phyloP scores from a whole-genome alignment of 2,113 vertebrate genomes.

The Melanerpes aurifrons region DNA sequence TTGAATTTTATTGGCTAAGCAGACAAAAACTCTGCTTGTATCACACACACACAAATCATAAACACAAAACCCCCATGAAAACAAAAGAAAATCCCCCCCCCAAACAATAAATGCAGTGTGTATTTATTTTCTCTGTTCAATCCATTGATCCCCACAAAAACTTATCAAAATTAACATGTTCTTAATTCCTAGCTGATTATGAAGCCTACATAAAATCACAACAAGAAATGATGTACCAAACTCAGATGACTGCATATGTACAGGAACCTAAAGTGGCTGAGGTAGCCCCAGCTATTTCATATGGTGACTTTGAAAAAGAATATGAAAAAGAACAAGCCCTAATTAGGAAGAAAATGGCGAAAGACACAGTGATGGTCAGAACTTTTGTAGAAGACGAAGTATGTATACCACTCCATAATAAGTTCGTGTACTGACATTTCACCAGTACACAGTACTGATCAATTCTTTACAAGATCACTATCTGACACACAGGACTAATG shows the following conservation, averaged over 20 bases:
- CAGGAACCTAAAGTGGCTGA: conserved; percentile 87
- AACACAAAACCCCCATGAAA: too few relatives aligned
- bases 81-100: too few relatives aligned
- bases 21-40: background rate
- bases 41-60: background rate
- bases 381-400: conserved; percentile 91
- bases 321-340: conserved; percentile 90
- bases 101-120: background rate
- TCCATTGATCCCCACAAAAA: background rate
- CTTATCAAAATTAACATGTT: background rate
- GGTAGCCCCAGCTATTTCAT: conserved; percentile 77
- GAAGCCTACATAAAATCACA: conserved; percentile 88
- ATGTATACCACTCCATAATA: background rate
- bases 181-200: conserved; percentile 85
- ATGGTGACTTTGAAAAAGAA: conserved; percentile 88
- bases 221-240: conserved; percentile 86
- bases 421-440: background rate
- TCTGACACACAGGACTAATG: background rate
- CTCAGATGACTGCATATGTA: conserved; percentile 85
- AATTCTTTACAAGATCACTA: background rate
- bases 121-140: background rate
- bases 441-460: background rate
- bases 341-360: conserved; percentile 87
- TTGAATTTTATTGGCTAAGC: background rate
- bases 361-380: conserved; percentile 86